Evolutionary conservation across 2,888 invertebrate species (phyloP).

Genomic region (Pristionchus entomophagus): DNA sequence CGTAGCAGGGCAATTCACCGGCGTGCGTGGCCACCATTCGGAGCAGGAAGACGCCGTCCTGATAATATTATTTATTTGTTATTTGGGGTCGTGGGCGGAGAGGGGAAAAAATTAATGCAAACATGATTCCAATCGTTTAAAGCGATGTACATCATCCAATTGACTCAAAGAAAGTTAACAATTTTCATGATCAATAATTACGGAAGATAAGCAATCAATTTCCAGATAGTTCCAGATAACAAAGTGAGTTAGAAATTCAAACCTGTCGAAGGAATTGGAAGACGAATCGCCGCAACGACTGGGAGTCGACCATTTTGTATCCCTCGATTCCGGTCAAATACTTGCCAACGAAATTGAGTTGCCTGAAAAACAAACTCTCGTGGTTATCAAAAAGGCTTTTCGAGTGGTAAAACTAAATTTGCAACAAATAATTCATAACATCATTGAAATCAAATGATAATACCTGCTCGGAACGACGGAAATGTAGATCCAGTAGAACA

Average conservation of each 20-base stretch:
- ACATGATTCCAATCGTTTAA: too few species aligned
- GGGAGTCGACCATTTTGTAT: constrained; percentile 76
- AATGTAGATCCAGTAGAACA: constrained; percentile 76
- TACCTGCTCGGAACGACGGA: constrained; percentile 75
- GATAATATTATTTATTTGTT: constrained; percentile 41
- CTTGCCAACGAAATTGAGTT: constrained; percentile 76
- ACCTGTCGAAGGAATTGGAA: constrained; percentile 74
- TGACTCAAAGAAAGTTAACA: too few species aligned
- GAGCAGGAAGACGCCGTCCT: constrained; percentile 76
- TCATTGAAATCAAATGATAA: too few species aligned
- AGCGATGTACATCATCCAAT: too few species aligned
- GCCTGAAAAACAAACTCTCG: constrained; percentile 59
- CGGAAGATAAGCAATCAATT: too few species aligned
- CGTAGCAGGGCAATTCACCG: constrained; percentile 76
- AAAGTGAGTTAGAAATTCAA: too few species aligned
- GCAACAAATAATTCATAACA: too few species aligned
- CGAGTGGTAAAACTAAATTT: background rate
- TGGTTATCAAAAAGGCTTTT: too few species aligned
- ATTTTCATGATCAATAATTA: too few species aligned
- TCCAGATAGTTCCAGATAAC: background rate
- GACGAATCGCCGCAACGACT: constrained; percentile 74
- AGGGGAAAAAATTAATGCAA: too few species aligned
- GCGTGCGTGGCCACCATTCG: constrained; percentile 76
- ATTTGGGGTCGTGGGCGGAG: too few species aligned
- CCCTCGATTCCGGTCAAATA: constrained; percentile 76